Evolutionary conservation across 2,113 vertebrate genomes (phyloP).

Genomic region (Cisticola juncidis): DNA sequence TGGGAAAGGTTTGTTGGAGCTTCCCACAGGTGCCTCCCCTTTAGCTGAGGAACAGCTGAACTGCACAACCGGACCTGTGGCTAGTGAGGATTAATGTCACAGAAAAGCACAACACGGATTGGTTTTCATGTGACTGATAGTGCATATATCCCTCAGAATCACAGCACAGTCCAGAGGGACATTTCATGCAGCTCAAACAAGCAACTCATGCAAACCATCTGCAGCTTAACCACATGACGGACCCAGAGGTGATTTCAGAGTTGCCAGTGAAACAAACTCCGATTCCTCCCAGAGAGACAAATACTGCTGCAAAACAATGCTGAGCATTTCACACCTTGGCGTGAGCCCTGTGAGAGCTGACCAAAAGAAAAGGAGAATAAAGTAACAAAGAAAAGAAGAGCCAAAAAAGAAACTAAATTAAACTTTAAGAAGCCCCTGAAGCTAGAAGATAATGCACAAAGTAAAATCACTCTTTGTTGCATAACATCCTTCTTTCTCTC

Average conservation of each 20-base stretch:
- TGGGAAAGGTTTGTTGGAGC: neutral
- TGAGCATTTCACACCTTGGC: slow-evolving; percentile 18
- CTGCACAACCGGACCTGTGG: neutral
- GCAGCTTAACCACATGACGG: slow-evolving; percentile 63
- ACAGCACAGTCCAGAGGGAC: slow-evolving; percentile 41
- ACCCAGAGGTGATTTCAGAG: slow-evolving; percentile 69
- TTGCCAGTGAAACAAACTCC: slow-evolving; percentile 67
- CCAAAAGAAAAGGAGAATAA: slow-evolving; percentile 25
- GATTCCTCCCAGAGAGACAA: slow-evolving; percentile 59
- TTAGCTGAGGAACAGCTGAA: neutral
- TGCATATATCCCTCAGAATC: slow-evolving; percentile 59
- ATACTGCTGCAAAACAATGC: slow-evolving; percentile 51
- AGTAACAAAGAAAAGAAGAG: neutral
- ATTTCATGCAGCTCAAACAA: slow-evolving; percentile 59
- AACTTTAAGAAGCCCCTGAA: neutral
- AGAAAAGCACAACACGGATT: slow-evolving; percentile 54
- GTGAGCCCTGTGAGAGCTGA: slow-evolving; percentile 13
- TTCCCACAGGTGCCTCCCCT: neutral
- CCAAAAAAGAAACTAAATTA: neutral
- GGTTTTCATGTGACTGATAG: slow-evolving; percentile 56
- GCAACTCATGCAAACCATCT: slow-evolving; percentile 65
- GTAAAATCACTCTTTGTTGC: neutral
- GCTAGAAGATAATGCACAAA: neutral
- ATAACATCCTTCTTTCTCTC: neutral
- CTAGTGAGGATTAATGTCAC: slow-evolving; percentile 46